phyloP scores from a whole-genome alignment of 2,888 invertebrate genomes.

The Endomychus coccineus region DNA sequence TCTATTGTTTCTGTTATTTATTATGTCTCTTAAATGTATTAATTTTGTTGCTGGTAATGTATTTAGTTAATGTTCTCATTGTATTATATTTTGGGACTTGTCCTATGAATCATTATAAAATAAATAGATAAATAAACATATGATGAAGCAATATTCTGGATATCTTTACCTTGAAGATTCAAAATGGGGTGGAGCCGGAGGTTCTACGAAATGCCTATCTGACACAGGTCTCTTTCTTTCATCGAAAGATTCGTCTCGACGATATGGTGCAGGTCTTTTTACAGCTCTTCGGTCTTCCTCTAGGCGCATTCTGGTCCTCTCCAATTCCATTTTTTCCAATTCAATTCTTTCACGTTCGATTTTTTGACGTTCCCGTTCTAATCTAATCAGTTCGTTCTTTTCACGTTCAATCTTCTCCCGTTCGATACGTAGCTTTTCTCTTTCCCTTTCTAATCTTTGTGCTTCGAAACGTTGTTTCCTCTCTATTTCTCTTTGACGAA shows the following conservation, averaged over 20 bases:
- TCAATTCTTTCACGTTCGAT: constrained; percentile 49
- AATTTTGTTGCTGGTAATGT: too few species aligned
- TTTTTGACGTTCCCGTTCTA: constrained; percentile 79
- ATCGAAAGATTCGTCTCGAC: constrained; percentile 37
- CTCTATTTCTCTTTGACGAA: constrained; percentile 72
- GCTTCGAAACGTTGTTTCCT: constrained; percentile 80
- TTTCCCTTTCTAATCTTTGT: constrained; percentile 69
- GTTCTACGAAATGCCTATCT: constrained; percentile 47
- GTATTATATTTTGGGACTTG: too few species aligned
- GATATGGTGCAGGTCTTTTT: constrained; percentile 49
- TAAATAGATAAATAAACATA: too few species aligned
- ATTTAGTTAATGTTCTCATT: too few species aligned
- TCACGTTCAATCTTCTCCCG: constrained; percentile 83
- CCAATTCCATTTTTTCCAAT: constrained; percentile 74
- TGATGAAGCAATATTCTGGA: too few species aligned
- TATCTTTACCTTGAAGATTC: too few species aligned
- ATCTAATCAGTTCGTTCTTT: constrained; percentile 72
- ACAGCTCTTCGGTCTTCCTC: constrained; percentile 52
- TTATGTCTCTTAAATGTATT: too few species aligned
- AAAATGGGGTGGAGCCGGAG: constrained; percentile 48
- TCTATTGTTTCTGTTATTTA: too few species aligned
- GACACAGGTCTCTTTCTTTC: constrained; percentile 37
- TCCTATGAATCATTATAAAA: too few species aligned
- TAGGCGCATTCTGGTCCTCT: constrained; percentile 64
- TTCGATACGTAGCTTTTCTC: constrained; percentile 74